Base-by-base conservation (phyloP, 2,888 invertebrate genomes). In the Mythimna albipuncta region DNA sequence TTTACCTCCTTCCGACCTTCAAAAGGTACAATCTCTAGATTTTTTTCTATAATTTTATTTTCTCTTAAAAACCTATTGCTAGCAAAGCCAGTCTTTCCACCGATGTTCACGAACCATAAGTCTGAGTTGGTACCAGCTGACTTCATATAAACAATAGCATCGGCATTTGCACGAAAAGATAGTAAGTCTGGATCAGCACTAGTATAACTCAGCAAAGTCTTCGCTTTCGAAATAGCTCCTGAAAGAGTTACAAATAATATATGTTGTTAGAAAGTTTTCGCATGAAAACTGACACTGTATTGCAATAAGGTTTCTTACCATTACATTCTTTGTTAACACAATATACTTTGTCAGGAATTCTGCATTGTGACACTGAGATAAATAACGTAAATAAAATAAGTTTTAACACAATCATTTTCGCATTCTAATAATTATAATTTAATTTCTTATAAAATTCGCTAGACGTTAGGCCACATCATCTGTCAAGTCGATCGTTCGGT, bases 311-410 rank as follows among this genome's bases (percentile, higher is more conserved):
- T 61, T 72, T 91, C 93, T 93, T 95, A 98, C 98, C 97, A 93
- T 96, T 96, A 93, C 98, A 98, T 90, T 97, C 93, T 91, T 96
- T 93, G 94, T 98, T 97, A 85, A 96, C 97, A 96, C 98, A 98
- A 89, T 97, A 94, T 88, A 97, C 97, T 93, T 97, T 97, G 90
- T 98, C 97, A 70, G 98, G 97, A 88, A 97, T 94, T 93, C 95
- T 93, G 89, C 96, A 93, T 73, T 93, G 88, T 83, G 91, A 90
- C 73, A 91, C 82, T 81, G 92, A 89, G 78, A 95, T 87, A 85
- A 92, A 91, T 89, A 93, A 91, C 85, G 91, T 90, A 91, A 95
- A 92, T 92, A 95, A 88, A 91, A 94, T 89, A 91, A 92, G 85
- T 91, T 92, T 92, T 82, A 91, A 89, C 84, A 93, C 88, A 91